These are phyloP conservation scores for Diarsia mendica DNA, from an alignment of 2,888 invertebrate species.

Conservation along the genomic window DNA sequence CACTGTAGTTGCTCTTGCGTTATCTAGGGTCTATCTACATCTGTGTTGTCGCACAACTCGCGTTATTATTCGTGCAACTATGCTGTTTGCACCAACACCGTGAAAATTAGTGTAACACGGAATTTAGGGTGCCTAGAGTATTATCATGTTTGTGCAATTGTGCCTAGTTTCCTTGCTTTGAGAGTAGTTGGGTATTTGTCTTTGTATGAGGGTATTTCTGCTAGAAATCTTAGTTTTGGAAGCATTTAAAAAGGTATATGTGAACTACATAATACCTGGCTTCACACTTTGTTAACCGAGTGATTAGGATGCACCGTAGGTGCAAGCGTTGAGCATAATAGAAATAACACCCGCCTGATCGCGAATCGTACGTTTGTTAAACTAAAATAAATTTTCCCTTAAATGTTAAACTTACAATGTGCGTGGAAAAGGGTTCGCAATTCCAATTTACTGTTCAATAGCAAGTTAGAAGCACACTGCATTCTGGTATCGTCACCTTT, in stretches of 20 bases:
- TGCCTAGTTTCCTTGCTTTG: neutral
- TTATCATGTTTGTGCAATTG: slow-evolving; percentile 21
- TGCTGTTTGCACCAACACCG: slow-evolving; percentile 45
- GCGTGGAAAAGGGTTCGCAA: neutral
- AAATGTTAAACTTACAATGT: neutral
- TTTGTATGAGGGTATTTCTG: neutral
- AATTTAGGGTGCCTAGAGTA: slow-evolving; percentile 44
- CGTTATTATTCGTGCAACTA: slow-evolving; percentile 57
- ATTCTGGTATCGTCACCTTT: neutral
- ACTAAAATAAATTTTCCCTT: neutral
- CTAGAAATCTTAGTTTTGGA: neutral
- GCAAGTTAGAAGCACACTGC: neutral
- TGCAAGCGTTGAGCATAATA: neutral
- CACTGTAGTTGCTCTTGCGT: no score
- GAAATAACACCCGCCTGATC: neutral
- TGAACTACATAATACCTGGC: neutral
- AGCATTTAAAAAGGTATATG: neutral
- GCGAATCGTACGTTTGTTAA: neutral
- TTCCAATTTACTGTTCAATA: neutral
- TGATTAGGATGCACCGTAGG: neutral
- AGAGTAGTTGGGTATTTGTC: slow-evolving; percentile 4
- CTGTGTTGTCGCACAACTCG: slow-evolving; percentile 39
- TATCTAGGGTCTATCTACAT: no score
- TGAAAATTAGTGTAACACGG: slow-evolving; percentile 53
- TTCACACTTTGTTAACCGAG: neutral